Percentiles rank a stretch among this genome's conserved stretches.
These are phyloP conservation scores for Octomys mimax DNA, from an alignment of 2,797 vertebrate genomes.

Conservation along the genomic window DNA sequence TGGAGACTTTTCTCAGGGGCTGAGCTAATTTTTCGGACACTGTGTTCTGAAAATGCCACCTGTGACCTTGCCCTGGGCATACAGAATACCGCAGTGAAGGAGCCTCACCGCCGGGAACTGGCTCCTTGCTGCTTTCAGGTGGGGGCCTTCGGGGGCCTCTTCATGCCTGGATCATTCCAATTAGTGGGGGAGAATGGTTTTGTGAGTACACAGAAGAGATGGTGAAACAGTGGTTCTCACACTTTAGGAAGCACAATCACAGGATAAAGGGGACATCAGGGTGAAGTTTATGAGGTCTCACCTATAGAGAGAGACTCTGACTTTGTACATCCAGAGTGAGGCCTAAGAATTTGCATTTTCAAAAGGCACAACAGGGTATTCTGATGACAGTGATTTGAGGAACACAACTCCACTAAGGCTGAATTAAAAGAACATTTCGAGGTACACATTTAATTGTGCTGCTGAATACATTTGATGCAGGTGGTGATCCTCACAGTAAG, in stretches of 20 bases:
- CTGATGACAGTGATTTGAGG: background rate
- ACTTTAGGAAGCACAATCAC: background rate
- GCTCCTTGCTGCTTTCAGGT: background rate
- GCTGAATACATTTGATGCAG: background rate
- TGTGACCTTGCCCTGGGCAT: background rate
- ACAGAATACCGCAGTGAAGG: background rate
- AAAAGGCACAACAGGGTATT: background rate
- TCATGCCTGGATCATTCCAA: background rate
- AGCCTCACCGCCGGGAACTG: background rate
- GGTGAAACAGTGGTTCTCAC: background rate
- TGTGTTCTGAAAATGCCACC: slow-evolving; percentile 27
- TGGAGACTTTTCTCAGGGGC: background rate
- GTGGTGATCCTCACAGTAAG: background rate
- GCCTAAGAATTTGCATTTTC: background rate
- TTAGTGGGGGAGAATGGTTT: background rate
- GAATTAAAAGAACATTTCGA: background rate
- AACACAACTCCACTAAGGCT: background rate
- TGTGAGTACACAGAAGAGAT: background rate
- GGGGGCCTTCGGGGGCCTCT: background rate
- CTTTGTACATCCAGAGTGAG: background rate
- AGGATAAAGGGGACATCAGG: no score
- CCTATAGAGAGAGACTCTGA: background rate
- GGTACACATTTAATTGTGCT: background rate
- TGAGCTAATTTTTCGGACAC: background rate
- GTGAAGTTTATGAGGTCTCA: no score